Evolutionary conservation across 2,113 vertebrate species (phyloP).

Genomic region (Anseranas semipalmata): DNA sequence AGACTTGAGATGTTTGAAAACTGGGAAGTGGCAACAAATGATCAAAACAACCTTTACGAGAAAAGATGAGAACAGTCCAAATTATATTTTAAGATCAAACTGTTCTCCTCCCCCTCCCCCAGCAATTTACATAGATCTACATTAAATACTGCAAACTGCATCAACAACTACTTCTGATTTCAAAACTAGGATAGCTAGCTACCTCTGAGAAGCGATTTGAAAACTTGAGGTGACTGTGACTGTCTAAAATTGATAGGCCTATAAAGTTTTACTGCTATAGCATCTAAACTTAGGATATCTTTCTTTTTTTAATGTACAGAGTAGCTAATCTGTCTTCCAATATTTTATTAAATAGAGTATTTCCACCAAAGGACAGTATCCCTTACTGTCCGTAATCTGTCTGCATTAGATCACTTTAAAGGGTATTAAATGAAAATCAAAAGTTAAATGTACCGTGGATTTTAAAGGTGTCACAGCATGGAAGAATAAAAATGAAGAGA

Average conservation of each 20-base stretch:
- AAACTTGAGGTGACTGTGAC: not conserved
- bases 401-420: conserved; percentile 62
- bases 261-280: not conserved
- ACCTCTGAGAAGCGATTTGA: not conserved
- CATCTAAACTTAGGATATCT: not conserved
- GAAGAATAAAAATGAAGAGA: conserved; percentile 46
- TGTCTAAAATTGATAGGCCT: not conserved
- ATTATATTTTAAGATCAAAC: conserved; percentile 61
- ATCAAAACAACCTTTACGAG: conserved; percentile 44
- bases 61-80: conserved; percentile 56
- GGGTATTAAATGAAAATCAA: conserved; percentile 50
- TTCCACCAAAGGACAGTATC: conserved; percentile 25
- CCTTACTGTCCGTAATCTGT: conserved; percentile 26
- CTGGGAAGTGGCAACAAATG: conserved; percentile 55
- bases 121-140: conserved; percentile 62
- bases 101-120: conserved; percentile 10
- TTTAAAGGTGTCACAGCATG: conserved; percentile 36
- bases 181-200: not conserved
- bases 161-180: conserved; percentile 1
- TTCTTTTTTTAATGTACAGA: not conserved
- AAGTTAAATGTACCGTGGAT: conserved; percentile 59
- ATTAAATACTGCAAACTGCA: conserved; percentile 43
- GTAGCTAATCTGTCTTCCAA: not conserved
- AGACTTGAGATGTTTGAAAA: conserved; percentile 37
- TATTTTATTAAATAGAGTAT: not conserved